Evolutionary conservation across 2,797 vertebrate genomes (phyloP).

Genomic region (Macropodus opercularis): DNA sequence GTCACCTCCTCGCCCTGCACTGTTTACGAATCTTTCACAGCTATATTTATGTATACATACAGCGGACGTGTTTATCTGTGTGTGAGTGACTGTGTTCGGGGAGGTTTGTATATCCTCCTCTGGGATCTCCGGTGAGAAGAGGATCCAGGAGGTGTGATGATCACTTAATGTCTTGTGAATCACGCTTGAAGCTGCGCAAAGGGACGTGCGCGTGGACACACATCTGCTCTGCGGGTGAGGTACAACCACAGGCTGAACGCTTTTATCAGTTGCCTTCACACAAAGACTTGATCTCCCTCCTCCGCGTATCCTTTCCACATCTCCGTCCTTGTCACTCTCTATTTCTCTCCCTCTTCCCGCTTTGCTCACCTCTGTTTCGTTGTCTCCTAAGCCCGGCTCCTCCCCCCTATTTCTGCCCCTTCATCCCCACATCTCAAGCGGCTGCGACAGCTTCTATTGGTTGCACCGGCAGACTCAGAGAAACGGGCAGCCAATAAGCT

Average conservation of each 20-base stretch:
- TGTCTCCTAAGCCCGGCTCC: constrained; percentile 19
- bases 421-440: constrained; percentile 67
- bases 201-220: constrained; percentile 22
- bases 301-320: constrained; percentile 45
- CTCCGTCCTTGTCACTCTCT: constrained; percentile 60
- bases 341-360: constrained; percentile 36
- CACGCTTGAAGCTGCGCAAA: constrained; percentile 12
- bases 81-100: constrained; percentile 8
- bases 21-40: constrained; percentile 59
- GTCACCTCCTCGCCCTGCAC: constrained; percentile 38
- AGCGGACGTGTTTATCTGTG: not conserved
- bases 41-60: constrained; percentile 19
- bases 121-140: constrained; percentile 61
- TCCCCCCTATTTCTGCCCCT: constrained; percentile 32
- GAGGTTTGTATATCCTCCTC: constrained; percentile 27
- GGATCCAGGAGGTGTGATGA: constrained; percentile 55
- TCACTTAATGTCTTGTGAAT: constrained; percentile 48
- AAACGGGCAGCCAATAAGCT: constrained; percentile 71
- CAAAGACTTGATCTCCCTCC: constrained; percentile 56
- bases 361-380: constrained; percentile 60
- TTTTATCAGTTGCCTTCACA: constrained; percentile 62
- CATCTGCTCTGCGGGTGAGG: constrained; percentile 39
- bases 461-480: constrained; percentile 47
- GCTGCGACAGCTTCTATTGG: constrained; percentile 67
- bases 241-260: constrained; percentile 48